Evolutionary conservation across 2,113 vertebrate genomes (phyloP).

Genomic region (Tenebrosternarchus preto): DNA sequence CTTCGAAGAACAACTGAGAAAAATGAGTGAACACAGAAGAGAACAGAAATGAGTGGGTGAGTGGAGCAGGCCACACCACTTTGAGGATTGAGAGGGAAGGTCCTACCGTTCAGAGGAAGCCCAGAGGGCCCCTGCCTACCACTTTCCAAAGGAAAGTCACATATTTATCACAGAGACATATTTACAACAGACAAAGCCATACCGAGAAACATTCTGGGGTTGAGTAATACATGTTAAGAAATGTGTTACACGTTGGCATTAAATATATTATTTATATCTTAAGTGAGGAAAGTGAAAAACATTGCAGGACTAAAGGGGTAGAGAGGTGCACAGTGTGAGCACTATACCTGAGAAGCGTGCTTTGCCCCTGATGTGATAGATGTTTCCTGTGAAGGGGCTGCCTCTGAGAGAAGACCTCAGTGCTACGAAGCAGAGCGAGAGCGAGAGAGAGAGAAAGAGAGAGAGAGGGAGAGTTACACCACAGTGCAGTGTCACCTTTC

Average conservation of each 20-base stretch:
- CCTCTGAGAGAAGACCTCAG: slow-evolving; percentile 83
- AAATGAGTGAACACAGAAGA: slow-evolving; percentile 40
- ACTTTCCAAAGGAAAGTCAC: slow-evolving; percentile 58
- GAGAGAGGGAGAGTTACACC: slow-evolving; percentile 12
- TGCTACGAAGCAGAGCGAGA: slow-evolving; percentile 70
- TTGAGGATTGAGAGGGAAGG: slow-evolving; percentile 57
- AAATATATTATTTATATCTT: neutral
- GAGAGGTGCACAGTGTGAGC: neutral
- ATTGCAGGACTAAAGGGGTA: neutral
- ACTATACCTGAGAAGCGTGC: slow-evolving; percentile 88
- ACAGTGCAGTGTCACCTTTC: slow-evolving; percentile 24
- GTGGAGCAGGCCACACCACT: slow-evolving; percentile 63
- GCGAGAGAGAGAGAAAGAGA: slow-evolving; percentile 21
- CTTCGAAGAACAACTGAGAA: slow-evolving; percentile 30
- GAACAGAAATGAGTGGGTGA: slow-evolving; percentile 55
- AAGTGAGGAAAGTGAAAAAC: neutral
- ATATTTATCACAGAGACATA: slow-evolving; percentile 55
- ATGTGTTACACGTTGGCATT: neutral
- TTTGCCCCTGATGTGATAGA: slow-evolving; percentile 91
- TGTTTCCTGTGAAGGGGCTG: slow-evolving; percentile 87
- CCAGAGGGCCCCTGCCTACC: slow-evolving; percentile 52
- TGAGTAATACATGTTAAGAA: slow-evolving; percentile 21
- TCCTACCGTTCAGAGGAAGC: slow-evolving; percentile 66
- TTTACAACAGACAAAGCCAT: slow-evolving; percentile 42
- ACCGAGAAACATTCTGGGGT: slow-evolving; percentile 38